phyloP scores from a whole-genome alignment of 2,797 vertebrate genomes.

The Ambastaia sidthimunki region DNA sequence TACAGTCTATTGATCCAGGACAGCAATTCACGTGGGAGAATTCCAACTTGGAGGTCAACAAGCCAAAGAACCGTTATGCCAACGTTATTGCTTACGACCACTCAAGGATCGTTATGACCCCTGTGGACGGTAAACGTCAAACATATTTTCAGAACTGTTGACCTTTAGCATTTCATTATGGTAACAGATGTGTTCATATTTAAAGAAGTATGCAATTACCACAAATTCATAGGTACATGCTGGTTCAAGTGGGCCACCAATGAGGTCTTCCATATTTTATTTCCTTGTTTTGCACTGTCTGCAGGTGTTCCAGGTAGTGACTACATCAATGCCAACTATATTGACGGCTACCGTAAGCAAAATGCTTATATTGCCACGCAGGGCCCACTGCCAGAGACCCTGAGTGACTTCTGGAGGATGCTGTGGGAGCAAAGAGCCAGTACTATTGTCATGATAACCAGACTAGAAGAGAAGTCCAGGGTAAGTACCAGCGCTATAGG shows the following conservation, averaged over 20 bases:
- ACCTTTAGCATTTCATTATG: conserved; percentile 37
- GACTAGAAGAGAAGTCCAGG: conserved; percentile 93
- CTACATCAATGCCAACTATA: conserved; percentile 96
- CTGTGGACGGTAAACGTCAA: conserved; percentile 87
- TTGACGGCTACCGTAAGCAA: conserved; percentile 95
- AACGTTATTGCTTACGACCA: conserved; percentile 97
- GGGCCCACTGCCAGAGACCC: conserved; percentile 91
- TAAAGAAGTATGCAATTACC: conserved; percentile 8
- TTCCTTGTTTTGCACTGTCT: background rate
- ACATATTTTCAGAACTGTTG: background rate
- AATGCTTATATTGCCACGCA: conserved; percentile 95
- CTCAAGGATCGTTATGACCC: conserved; percentile 90
- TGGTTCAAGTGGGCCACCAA: background rate
- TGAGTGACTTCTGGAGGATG: conserved; percentile 97
- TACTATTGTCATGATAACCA: conserved; percentile 96
- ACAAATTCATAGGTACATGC: background rate
- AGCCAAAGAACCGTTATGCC: conserved; percentile 98
- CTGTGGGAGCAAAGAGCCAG: conserved; percentile 95
- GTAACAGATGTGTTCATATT: conserved; percentile 25
- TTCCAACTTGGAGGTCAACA: conserved; percentile 97
- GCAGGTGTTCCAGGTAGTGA: conserved; percentile 92
- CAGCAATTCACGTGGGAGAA: conserved; percentile 99
- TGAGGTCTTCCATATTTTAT: background rate
- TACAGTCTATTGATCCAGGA: conserved; percentile 91
- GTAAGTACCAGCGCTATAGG: conserved; percentile 68